phyloP scores from a whole-genome alignment of 2,888 invertebrate genomes.

The Euplagia quadripunctaria region DNA sequence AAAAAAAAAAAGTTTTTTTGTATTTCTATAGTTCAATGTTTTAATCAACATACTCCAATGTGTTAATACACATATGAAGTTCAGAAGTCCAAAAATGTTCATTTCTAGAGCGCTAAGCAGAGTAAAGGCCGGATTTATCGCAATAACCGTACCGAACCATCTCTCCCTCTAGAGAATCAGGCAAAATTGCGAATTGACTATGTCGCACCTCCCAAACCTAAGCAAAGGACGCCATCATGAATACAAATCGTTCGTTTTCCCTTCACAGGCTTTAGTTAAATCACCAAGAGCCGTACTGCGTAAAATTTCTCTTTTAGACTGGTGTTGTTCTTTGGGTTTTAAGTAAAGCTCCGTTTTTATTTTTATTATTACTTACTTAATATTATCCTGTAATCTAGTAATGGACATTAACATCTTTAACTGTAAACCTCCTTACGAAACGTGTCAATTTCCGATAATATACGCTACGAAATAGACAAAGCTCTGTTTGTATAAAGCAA shows the following conservation, averaged over 20 bases:
- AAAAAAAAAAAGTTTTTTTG: neutral
- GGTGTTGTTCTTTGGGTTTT: constrained; percentile 41
- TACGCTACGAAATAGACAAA: neutral
- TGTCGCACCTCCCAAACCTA: constrained; percentile 60
- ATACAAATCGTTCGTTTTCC: constrained; percentile 60
- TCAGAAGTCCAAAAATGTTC: constrained; percentile 27
- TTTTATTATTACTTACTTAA: constrained; percentile 3
- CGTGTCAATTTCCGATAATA: neutral
- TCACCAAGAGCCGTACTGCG: constrained; percentile 56
- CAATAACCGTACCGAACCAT: constrained; percentile 54
- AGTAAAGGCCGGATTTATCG: constrained; percentile 42
- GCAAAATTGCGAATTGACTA: constrained; percentile 52
- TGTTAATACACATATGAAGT: neutral
- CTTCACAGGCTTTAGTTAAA: constrained; percentile 59
- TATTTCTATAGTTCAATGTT: neutral
- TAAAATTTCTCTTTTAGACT: constrained; percentile 49
- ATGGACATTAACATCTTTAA: neutral
- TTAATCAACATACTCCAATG: neutral
- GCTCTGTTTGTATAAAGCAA: neutral
- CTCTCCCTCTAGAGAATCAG: constrained; percentile 51
- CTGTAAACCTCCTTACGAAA: neutral
- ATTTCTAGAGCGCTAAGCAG: constrained; percentile 33
- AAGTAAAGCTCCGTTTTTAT: constrained; percentile 11
- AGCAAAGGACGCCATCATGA: constrained; percentile 58
- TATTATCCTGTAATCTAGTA: neutral